Percentiles rank a stretch among this genome's conserved stretches.
phyloP scores from a whole-genome alignment of 2,888 invertebrate species.

The Cyclophora albipunctata region DNA sequence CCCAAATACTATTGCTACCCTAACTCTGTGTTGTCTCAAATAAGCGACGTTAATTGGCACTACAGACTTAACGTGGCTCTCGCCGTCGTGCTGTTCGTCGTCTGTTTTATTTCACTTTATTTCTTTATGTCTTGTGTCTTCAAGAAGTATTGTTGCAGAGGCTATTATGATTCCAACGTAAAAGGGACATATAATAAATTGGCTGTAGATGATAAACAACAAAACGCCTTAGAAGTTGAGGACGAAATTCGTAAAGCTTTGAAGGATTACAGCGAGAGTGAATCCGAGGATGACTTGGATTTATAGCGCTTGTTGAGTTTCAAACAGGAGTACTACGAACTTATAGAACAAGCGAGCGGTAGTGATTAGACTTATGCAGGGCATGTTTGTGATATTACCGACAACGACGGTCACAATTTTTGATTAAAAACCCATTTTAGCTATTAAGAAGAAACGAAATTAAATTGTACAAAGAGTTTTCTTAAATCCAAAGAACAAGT shows the following conservation, averaged over 20 bases:
- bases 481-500: slow-evolving; percentile 32
- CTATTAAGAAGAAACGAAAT: slow-evolving; percentile 16
- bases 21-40: slow-evolving; percentile 52
- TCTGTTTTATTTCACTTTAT: slow-evolving; percentile 43
- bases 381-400: slow-evolving; percentile 46
- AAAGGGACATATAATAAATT: slow-evolving; percentile 57
- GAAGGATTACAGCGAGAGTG: slow-evolving; percentile 55
- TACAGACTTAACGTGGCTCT: slow-evolving; percentile 60
- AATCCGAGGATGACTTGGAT: slow-evolving; percentile 58
- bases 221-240: slow-evolving; percentile 56
- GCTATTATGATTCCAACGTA: slow-evolving; percentile 47
- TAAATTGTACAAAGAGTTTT: slow-evolving; percentile 25
- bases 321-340: slow-evolving; percentile 43
- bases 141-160: slow-evolving; percentile 41
- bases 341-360: slow-evolving; percentile 33
- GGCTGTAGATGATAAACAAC: slow-evolving; percentile 54
- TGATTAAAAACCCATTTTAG: slow-evolving; percentile 13
- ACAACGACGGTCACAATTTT: slow-evolving; percentile 42
- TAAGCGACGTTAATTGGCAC: slow-evolving; percentile 61
- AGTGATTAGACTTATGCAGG: slow-evolving; percentile 46
- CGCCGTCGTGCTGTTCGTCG: slow-evolving; percentile 43
- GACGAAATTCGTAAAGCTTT: slow-evolving; percentile 61
- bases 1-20: slow-evolving; percentile 70
- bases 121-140: slow-evolving; percentile 37
- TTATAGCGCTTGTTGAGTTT: slow-evolving; percentile 52